Evolutionary conservation across 2,113 vertebrate species (phyloP).

Genomic region (Cheilinus undulatus): DNA sequence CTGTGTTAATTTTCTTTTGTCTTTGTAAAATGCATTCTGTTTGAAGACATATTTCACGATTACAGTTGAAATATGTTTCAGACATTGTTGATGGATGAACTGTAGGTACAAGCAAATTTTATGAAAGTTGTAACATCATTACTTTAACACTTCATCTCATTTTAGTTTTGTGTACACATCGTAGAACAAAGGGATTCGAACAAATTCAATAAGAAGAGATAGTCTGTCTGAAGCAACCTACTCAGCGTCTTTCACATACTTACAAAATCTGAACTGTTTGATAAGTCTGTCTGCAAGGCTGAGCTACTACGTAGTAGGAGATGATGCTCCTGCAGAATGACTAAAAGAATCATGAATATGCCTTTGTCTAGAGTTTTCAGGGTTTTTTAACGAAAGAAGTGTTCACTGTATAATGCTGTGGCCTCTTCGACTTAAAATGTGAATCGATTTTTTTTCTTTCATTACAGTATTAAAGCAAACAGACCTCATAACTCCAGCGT

Average conservation of each 20-base stretch:
- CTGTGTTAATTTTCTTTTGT: background rate
- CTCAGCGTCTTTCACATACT: conserved; percentile 28
- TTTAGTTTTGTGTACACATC: conserved; percentile 22
- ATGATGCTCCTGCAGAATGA: background rate
- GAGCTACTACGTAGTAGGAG: background rate
- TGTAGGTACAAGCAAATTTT: conserved; percentile 26
- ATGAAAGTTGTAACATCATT: conserved; percentile 18
- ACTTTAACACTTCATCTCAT: background rate
- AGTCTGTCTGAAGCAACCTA: conserved; percentile 39
- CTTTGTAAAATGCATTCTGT: background rate
- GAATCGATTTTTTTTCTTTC: too few relatives aligned
- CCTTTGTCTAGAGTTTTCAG: background rate
- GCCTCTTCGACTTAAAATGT: too few relatives aligned
- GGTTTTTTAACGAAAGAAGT: conserved; percentile 8
- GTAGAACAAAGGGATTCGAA: conserved; percentile 26
- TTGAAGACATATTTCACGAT: background rate
- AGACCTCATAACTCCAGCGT: too few relatives aligned
- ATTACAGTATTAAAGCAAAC: too few relatives aligned
- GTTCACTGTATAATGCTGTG: background rate
- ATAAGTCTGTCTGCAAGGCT: conserved; percentile 18
- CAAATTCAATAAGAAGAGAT: conserved; percentile 50
- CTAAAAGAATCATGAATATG: conserved; percentile 17
- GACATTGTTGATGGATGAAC: conserved; percentile 25
- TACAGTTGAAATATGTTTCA: background rate
- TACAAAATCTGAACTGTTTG: conserved; percentile 27